Evolutionary conservation across 2,888 invertebrate species (phyloP).

Genomic region (Harpalus rubripes): DNA sequence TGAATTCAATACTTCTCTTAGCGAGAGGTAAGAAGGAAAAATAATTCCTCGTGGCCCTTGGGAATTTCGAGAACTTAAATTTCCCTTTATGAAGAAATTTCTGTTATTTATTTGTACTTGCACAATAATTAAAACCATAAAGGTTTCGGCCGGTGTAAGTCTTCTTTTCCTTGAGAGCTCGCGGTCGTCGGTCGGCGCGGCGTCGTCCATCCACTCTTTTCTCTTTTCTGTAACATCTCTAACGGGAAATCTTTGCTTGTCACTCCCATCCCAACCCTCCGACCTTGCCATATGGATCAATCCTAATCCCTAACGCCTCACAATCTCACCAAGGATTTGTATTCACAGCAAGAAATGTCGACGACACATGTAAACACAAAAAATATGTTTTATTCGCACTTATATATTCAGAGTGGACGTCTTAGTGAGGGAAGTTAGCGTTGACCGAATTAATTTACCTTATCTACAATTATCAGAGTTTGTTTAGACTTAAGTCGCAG

Average conservation of each 20-base stretch:
- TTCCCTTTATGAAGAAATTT: not conserved
- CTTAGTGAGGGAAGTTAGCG: not conserved
- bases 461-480: not conserved
- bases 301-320: not conserved
- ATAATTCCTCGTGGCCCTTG: not conserved
- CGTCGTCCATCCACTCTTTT: not conserved
- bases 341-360: not conserved
- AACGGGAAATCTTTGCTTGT: not conserved
- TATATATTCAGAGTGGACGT: not conserved
- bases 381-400: not conserved
- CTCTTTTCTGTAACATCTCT: too few relatives aligned
- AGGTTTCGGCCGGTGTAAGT: not conserved
- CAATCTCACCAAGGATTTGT: not conserved
- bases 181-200: not conserved
- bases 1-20: too few relatives aligned
- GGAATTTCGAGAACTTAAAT: not conserved
- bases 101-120: slow-evolving; percentile 1
- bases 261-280: not conserved
- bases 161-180: not conserved
- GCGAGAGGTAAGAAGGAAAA: not conserved
- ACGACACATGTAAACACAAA: not conserved
- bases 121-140: not conserved
- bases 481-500: too few relatives aligned
- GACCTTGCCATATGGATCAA: not conserved
- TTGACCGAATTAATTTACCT: not conserved